Evolutionary conservation across 2,113 vertebrate species (phyloP).

Genomic region (Hemiscyllium ocellatum): DNA sequence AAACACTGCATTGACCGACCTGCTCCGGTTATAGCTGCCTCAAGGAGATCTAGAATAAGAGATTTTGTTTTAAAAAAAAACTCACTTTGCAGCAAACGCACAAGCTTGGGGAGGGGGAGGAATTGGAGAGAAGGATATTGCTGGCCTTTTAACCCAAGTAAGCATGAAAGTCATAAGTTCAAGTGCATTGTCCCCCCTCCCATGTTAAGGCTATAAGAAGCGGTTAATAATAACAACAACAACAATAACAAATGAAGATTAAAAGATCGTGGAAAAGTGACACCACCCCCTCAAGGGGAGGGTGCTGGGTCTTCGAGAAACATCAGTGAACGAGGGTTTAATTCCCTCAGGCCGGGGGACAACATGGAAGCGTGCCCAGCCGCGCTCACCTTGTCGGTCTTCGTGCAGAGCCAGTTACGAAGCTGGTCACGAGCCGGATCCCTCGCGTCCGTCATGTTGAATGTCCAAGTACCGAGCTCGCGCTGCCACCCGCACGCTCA

Average conservation of each 20-base stretch:
- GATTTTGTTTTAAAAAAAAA: background rate
- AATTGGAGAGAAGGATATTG: too few species aligned
- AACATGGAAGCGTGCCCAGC: background rate
- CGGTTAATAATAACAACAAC: too few species aligned
- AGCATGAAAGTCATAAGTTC: background rate
- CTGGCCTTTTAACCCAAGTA: background rate
- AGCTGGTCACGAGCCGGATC: background rate
- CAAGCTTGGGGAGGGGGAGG: too few species aligned
- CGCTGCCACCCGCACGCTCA: background rate
- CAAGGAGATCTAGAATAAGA: background rate
- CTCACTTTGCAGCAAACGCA: background rate
- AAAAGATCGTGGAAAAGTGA: too few species aligned
- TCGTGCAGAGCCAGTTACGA: background rate
- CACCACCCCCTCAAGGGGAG: too few species aligned
- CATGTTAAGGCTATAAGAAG: background rate
- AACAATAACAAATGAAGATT: too few species aligned
- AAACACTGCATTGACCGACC: background rate
- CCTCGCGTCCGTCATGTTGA: background rate
- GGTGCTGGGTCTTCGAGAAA: too few species aligned
- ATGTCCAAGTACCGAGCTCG: fast-evolving
- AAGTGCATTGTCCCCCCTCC: background rate
- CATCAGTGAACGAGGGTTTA: too few species aligned
- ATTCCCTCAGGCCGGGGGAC: background rate
- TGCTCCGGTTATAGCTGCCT: background rate
- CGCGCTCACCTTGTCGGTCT: background rate